These are phyloP conservation scores for Archivesica marissinica DNA, from an alignment of 1,140 invertebrate genomes.

Conservation along the genomic window DNA sequence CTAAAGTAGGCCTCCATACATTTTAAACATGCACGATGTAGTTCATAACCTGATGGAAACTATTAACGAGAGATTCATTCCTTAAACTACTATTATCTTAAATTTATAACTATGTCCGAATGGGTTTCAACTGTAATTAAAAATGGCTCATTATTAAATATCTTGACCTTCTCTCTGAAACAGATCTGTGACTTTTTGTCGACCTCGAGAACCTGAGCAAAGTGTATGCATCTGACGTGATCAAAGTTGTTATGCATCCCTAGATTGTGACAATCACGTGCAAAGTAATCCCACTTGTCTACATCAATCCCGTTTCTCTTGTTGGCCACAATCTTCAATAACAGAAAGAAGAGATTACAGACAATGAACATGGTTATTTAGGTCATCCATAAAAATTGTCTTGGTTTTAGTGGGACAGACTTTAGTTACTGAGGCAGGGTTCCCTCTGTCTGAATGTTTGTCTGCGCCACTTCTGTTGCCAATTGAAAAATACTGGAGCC, in stretches of 20 bases:
- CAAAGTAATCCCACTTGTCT: conserved; percentile 89
- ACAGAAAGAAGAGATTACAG: too few relatives aligned
- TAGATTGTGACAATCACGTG: conserved; percentile 86
- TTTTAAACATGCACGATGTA: too few relatives aligned
- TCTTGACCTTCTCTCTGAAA: conserved; percentile 49
- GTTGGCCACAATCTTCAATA: conserved; percentile 89
- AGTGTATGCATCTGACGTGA: conserved; percentile 80
- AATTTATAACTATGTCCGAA: too few relatives aligned
- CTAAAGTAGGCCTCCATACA: too few relatives aligned
- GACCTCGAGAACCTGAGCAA: conserved; percentile 79
- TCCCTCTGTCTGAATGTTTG: too few relatives aligned
- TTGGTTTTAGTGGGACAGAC: background rate
- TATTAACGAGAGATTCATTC: too few relatives aligned
- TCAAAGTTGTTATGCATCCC: conserved; percentile 84
- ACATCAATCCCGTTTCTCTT: conserved; percentile 88
- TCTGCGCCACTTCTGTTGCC: too few relatives aligned
- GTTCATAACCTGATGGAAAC: too few relatives aligned
- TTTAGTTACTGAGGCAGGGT: background rate
- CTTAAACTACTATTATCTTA: too few relatives aligned
- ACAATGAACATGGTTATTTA: background rate
- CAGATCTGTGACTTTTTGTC: conserved; percentile 66
- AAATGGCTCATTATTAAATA: background rate
- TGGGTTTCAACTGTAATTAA: background rate
- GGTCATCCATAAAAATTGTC: too few relatives aligned
- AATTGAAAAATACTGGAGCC: too few relatives aligned